A percentile compares a stretch with the other conserved stretches of the same genome.
Conservation (phyloP, 2,888 invertebrate species). For the Drosophila stalkeri region DNA sequence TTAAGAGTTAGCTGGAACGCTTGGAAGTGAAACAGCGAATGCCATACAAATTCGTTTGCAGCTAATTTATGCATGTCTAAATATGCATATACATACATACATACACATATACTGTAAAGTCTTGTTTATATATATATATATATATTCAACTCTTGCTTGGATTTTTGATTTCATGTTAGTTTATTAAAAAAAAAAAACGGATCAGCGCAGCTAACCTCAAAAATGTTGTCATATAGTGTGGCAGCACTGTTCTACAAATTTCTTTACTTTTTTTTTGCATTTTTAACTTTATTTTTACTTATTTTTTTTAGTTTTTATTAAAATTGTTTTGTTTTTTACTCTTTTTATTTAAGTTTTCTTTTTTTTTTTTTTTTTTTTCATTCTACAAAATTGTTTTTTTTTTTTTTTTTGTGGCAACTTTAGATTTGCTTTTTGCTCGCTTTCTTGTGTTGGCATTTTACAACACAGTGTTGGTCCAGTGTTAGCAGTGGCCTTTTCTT, state of each 20-base stretch:
- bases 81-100: conserved; percentile 21
- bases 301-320: background rate
- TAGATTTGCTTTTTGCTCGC: conserved; percentile 3
- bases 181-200: conserved; percentile 16
- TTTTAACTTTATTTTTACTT: background rate
- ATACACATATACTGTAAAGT: conserved; percentile 19
- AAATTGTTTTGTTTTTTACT: background rate
- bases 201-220: conserved; percentile 29
- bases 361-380: background rate
- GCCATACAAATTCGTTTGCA: conserved; percentile 26
- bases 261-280: background rate
- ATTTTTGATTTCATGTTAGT: conserved; percentile 34
- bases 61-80: conserved; percentile 8
- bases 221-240: background rate
- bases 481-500: conserved; percentile 20
- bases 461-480: conserved; percentile 58
- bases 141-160: conserved; percentile 11
- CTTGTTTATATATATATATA: background rate
- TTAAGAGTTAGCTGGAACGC: conserved; percentile 5
- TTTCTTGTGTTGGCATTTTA: conserved; percentile 23
- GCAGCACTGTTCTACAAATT: conserved; percentile 3
- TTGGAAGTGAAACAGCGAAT: conserved; percentile 17
- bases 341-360: background rate
- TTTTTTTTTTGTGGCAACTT: conserved; percentile 14
- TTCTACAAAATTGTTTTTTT: conserved; percentile 4